phyloP scores from a whole-genome alignment of 2,888 invertebrate genomes.

The Agrypnus murinus region DNA sequence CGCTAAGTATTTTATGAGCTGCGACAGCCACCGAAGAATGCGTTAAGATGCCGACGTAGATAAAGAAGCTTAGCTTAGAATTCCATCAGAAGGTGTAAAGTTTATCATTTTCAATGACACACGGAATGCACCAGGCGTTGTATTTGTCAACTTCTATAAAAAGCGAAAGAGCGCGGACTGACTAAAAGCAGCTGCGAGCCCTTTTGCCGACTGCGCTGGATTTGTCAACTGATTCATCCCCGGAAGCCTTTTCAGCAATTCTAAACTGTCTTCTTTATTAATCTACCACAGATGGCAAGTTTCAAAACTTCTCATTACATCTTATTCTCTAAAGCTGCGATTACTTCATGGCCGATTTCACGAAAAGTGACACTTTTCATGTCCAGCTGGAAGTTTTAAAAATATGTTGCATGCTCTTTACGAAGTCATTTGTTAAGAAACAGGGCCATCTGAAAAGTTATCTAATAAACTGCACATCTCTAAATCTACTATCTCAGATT shows the following conservation, averaged over 20 bases:
- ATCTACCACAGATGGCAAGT: constrained; percentile 40
- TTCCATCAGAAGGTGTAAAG: constrained; percentile 60
- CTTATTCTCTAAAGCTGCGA: constrained; percentile 11
- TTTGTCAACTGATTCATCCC: constrained; percentile 39
- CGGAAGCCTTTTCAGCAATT: constrained; percentile 34
- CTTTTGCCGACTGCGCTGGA: constrained; percentile 36
- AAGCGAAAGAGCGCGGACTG: constrained; percentile 21
- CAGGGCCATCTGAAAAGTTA: no score
- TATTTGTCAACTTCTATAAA: constrained; percentile 43
- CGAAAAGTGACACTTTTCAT: no score
- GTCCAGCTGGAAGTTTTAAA: no score
- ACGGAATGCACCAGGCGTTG: constrained; percentile 43
- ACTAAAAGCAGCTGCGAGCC: constrained; percentile 38
- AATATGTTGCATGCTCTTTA: no score
- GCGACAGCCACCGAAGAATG: constrained; percentile 58
- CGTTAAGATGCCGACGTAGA: constrained; percentile 58
- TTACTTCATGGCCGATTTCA: not conserved
- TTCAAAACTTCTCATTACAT: constrained; percentile 1
- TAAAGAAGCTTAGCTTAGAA: constrained; percentile 57
- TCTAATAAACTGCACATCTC: no score
- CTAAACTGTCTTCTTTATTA: constrained; percentile 39
- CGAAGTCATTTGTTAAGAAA: not conserved
- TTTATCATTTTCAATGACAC: constrained; percentile 58
- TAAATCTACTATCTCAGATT: no score
- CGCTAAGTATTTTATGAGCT: constrained; percentile 55